Evolutionary conservation across 2,113 vertebrate species (phyloP).

Genomic region (Sinosuthora webbiana): DNA sequence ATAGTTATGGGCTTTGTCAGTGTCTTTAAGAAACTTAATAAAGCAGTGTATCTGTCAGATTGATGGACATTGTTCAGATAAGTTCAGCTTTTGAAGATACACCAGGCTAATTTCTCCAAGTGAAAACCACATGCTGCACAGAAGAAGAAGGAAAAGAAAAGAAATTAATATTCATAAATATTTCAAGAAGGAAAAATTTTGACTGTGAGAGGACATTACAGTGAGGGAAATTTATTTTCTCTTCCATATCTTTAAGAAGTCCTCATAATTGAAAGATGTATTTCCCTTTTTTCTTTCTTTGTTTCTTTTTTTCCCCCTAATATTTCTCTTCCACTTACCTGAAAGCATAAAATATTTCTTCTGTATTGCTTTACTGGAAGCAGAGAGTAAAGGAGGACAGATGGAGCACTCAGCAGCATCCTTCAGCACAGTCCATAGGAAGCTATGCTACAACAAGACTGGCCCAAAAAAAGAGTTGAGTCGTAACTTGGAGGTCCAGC

Average conservation of each 20-base stretch:
- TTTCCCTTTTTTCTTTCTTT: not conserved
- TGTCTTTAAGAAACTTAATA: conserved; percentile 48
- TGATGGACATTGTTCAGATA: conserved; percentile 10
- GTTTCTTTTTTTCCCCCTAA: accelerated
- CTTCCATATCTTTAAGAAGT: not conserved
- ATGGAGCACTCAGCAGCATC: not conserved
- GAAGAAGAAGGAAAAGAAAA: not conserved
- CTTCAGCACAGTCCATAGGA: not conserved
- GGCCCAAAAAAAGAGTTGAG: not conserved
- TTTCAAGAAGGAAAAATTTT: not conserved
- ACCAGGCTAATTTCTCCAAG: not conserved
- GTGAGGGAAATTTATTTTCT: not conserved
- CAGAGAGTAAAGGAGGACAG: not conserved
- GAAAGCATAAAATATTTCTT: not conserved
- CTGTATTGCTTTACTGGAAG: not conserved
- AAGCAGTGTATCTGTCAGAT: not conserved
- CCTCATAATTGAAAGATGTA: not conserved
- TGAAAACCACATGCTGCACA: not conserved
- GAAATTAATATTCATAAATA: not conserved
- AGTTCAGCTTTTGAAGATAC: not conserved
- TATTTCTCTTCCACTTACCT: not conserved
- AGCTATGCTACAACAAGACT: not conserved
- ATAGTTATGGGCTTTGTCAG: conserved; percentile 9
- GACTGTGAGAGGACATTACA: not conserved
- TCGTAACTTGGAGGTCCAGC: not conserved